These are phyloP conservation scores for Vicugna pacos DNA, from an alignment of 2,113 vertebrate genomes.

Conservation along the genomic window DNA sequence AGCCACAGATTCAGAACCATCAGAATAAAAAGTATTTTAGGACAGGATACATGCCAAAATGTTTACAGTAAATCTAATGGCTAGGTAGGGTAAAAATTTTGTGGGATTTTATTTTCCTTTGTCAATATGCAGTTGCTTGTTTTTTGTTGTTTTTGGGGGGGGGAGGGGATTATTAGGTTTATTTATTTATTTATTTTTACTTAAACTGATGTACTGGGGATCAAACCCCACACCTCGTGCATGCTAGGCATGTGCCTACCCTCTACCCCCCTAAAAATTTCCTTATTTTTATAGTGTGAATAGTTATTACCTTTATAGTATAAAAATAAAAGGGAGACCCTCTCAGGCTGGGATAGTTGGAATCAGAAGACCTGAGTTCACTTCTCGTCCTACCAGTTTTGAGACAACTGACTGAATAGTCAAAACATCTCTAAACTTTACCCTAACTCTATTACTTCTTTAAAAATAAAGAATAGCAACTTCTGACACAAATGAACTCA, in stretches of 20 bases:
- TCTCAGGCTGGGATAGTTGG: not conserved
- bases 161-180: too few species aligned
- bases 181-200: too few species aligned
- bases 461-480: not conserved
- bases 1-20: not conserved
- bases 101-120: not conserved
- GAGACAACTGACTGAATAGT: not conserved
- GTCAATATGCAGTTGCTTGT: not conserved
- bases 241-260: too few species aligned
- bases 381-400: not conserved
- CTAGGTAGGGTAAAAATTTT: not conserved
- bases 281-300: not conserved
- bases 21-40: not conserved
- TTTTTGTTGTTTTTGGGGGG: not conserved
- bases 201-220: too few species aligned
- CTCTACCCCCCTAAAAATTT: too few species aligned
- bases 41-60: not conserved
- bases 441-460: not conserved
- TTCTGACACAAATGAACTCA: not conserved
- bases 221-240: too few species aligned
- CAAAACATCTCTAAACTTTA: not conserved
- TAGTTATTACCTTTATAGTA: not conserved
- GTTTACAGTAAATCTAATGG: not conserved
- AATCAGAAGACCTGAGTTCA: not conserved
- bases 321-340: not conserved